phyloP scores from a whole-genome alignment of 2,888 invertebrate genomes.

The Philonicus albiceps region DNA sequence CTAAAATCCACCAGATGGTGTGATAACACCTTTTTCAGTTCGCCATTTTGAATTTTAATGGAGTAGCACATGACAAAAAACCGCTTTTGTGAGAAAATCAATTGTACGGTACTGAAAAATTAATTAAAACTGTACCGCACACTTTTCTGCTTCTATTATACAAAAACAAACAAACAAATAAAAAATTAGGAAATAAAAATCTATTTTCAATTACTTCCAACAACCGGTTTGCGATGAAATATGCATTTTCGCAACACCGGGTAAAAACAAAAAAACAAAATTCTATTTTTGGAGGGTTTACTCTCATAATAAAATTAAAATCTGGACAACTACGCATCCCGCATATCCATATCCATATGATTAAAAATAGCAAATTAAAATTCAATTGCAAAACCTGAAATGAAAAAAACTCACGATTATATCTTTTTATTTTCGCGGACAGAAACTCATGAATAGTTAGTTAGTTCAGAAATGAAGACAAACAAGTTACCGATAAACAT shows the following conservation, averaged over 20 bases:
- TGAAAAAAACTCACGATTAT: background rate
- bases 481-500: background rate
- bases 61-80: background rate
- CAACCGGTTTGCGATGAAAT: background rate
- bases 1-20: background rate
- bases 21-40: background rate
- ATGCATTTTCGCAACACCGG: background rate
- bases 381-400: background rate
- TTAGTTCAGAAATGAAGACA: background rate
- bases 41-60: background rate
- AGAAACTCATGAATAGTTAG: background rate
- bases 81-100: too few relatives aligned
- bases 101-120: background rate
- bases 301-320: background rate
- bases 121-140: background rate
- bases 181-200: background rate
- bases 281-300: background rate
- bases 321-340: background rate
- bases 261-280: background rate
- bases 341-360: background rate
- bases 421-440: background rate
- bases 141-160: background rate
- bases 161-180: background rate
- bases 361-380: background rate
- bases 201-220: background rate